Base-by-base conservation (phyloP, 2,113 vertebrate species). In the Sceloporus tristichus region DNA sequence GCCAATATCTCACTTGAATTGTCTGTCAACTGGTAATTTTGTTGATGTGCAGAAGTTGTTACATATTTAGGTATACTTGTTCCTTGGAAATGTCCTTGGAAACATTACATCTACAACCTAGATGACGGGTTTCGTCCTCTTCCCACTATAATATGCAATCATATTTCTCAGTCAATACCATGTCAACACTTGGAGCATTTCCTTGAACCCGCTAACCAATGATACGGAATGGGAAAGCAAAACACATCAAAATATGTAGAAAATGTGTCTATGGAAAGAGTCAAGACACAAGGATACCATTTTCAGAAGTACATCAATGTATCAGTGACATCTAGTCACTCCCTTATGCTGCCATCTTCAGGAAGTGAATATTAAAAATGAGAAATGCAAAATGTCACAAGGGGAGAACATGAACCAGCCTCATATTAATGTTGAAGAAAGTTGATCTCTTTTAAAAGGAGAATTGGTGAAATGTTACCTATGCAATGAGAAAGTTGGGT, bases 381-480 rank as follows among this genome's bases (percentile, higher is more conserved):
- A 9, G 10, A 18, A 38, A 38, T 23, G 14, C 29, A 79, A 11
- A n/a, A 21, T 34, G 18, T 19, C 59, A 66, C 14, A n/a, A 29
- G 27, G 25, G 13, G 16, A 65, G 38, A 66, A n/a, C 66, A 84
- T 56, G 29, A 78, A 23, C 73, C 74, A 92, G 79, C 16, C 82
- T 81, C 91, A 89, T 11, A 85, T 74, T 62, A 42, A 78, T n/a
- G 38, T 48, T 66, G 79, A 80, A 83, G 80, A 88, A 88, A 70
- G 42, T 7, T 83, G 56, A 81, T 29, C 82, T 73, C 71, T 53
- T 76, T 62, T 27, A 84, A 65, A 29, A 1, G 89, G 66, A 77
- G 85, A 71, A 88, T 9, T 70, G 53, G 25, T 34, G 27, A 82
- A 71, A 90, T 88, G n/a, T 23, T 40, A 75, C 79, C 23, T 76